A percentile compares a stretch with the other conserved stretches of the same genome.
Conservation (phyloP, 2,797 vertebrate genomes). For the Enteromius treurensis region DNA sequence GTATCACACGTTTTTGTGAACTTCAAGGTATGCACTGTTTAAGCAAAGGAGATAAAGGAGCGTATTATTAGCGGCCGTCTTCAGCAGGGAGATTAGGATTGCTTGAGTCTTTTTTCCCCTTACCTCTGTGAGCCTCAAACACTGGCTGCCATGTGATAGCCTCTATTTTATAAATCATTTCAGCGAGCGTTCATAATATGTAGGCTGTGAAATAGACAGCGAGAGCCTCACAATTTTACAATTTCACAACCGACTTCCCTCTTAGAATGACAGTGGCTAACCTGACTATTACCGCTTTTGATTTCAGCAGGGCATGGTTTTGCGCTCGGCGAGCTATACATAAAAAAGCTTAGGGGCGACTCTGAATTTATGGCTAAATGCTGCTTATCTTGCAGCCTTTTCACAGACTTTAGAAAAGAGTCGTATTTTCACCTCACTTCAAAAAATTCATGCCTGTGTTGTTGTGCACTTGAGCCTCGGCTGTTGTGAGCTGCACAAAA, state of each 20-base stretch:
- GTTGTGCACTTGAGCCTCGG: constrained; percentile 42
- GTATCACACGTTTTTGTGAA: constrained; percentile 72
- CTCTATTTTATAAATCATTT: constrained; percentile 74
- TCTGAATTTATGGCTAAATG: constrained; percentile 77
- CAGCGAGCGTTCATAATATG: constrained; percentile 69
- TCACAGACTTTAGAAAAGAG: constrained; percentile 73
- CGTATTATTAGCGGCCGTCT: constrained; percentile 68
- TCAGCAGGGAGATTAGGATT: constrained; percentile 70
- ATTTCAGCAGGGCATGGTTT: constrained; percentile 77
- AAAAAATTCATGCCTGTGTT: constrained; percentile 45
- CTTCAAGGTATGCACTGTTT: constrained; percentile 70
- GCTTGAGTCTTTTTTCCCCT: constrained; percentile 61
- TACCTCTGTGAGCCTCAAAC: constrained; percentile 63
- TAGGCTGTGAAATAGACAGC: constrained; percentile 71
- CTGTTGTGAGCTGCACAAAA: constrained; percentile 48
- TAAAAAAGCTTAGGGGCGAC: constrained; percentile 80
- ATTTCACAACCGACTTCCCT: constrained; percentile 82
- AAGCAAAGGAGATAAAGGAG: constrained; percentile 72
- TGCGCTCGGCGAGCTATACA: constrained; percentile 79
- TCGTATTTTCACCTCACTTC: constrained; percentile 71
- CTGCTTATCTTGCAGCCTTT: constrained; percentile 79
- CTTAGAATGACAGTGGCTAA: constrained; percentile 81
- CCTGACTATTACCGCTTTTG: constrained; percentile 81
- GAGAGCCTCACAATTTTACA: constrained; percentile 76
- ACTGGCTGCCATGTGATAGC: constrained; percentile 73